Conservation (phyloP, 2,888 invertebrate species). For the Erynnis tages region DNA sequence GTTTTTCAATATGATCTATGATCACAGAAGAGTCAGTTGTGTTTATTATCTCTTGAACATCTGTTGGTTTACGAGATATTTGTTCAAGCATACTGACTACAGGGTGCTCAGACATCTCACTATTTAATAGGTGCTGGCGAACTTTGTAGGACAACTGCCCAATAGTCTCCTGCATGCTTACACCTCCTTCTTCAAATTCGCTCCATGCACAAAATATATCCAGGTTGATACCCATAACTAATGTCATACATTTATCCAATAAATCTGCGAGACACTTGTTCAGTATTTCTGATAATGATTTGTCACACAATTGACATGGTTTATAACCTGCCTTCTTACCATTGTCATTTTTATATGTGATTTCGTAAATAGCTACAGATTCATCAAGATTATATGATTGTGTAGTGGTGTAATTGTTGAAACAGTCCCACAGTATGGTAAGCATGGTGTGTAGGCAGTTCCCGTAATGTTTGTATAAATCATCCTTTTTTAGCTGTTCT, state of each 20-base stretch:
- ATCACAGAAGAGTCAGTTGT: conserved; percentile 47
- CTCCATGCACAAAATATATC: conserved; percentile 74
- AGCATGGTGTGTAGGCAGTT: conserved; percentile 50
- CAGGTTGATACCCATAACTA: conserved; percentile 66
- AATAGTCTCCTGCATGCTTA: conserved; percentile 61
- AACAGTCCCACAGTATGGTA: conserved; percentile 45
- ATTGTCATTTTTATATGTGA: conserved; percentile 43
- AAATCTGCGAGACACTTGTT: conserved; percentile 48
- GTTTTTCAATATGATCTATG: conserved; percentile 49
- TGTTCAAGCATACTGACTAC: conserved; percentile 58
- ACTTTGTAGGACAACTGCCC: conserved; percentile 63
- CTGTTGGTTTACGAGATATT: conserved; percentile 58
- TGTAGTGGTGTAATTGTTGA: conserved; percentile 42
- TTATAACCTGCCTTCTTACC: conserved; percentile 36
- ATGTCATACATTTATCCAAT: conserved; percentile 54
- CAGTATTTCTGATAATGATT: conserved; percentile 47
- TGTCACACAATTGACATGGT: conserved; percentile 46
- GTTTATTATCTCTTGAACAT: conserved; percentile 56
- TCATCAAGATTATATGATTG: conserved; percentile 43
- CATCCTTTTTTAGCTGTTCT: conserved; percentile 48
- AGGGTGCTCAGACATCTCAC: conserved; percentile 52
- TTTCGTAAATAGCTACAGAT: conserved; percentile 47
- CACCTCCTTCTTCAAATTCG: conserved; percentile 61
- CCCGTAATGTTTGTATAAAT: conserved; percentile 57
- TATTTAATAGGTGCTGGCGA: conserved; percentile 41